A percentile compares a stretch with the other conserved stretches of the same genome.
Evolutionary conservation across 2,797 vertebrate species (phyloP).

Genomic region (Gymnocypris eckloni): DNA sequence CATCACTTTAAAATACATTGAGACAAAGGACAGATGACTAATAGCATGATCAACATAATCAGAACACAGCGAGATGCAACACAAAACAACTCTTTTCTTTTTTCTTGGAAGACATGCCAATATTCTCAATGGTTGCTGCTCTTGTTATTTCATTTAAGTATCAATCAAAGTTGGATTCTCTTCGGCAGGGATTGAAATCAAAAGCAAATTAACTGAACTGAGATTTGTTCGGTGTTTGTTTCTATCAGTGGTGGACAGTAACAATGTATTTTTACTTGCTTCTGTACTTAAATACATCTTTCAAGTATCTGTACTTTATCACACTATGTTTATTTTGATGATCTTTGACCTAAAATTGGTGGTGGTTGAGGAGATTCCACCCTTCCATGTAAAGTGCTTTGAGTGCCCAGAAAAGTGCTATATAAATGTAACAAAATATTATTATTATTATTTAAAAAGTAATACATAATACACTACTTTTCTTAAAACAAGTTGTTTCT

Average conservation of each 20-base stretch:
- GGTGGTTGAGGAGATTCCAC: too few relatives aligned
- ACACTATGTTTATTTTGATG: not conserved
- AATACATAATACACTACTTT: not conserved
- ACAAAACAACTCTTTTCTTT: not conserved
- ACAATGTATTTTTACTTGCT: not conserved
- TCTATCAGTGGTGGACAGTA: not conserved
- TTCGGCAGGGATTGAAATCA: not conserved
- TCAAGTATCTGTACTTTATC: not conserved
- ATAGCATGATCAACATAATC: conserved; percentile 14
- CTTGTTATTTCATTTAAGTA: not conserved
- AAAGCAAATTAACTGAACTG: not conserved
- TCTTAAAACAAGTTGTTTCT: not conserved
- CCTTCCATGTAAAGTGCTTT: too few relatives aligned
- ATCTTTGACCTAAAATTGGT: too few relatives aligned
- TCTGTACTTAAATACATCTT: not conserved
- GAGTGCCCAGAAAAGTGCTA: too few relatives aligned
- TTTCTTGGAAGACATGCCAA: not conserved
- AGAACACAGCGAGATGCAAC: not conserved
- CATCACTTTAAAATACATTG: conserved; percentile 33
- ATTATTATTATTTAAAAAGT: too few relatives aligned
- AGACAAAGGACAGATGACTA: conserved; percentile 34
- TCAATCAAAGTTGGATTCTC: not conserved
- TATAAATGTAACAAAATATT: too few relatives aligned
- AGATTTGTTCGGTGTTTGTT: not conserved
- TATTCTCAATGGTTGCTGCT: not conserved